These are phyloP conservation scores for Bolinopsis microptera DNA, from an alignment of 37 sponge, comb jelly and placozoan genomes.

Conservation along the genomic window DNA sequence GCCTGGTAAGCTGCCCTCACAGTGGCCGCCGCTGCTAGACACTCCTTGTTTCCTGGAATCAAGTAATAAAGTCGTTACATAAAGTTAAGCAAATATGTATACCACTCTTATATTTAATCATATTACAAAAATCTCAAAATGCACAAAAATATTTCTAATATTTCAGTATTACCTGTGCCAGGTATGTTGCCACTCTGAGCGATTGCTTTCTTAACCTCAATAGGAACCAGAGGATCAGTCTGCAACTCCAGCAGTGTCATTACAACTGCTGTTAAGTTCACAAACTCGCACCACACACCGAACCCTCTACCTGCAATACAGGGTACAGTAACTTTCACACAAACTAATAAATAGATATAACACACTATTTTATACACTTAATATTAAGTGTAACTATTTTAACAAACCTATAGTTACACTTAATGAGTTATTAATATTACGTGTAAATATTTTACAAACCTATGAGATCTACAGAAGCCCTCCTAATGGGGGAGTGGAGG, in stretches of 20 bases:
- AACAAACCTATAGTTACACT: not conserved
- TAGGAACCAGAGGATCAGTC: constrained; percentile 14
- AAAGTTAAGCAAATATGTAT: no score
- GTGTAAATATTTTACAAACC: not conserved
- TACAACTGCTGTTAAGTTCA: constrained; percentile 42
- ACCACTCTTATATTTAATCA: no score
- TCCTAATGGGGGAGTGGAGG: constrained; percentile 33
- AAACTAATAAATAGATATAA: no score
- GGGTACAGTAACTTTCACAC: no score
- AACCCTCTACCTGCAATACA: constrained; percentile 44
- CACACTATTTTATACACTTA: no score
- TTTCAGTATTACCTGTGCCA: not conserved
- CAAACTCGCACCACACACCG: constrained; percentile 15
- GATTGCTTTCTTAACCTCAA: constrained; percentile 51
- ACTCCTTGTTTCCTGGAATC: not conserved
- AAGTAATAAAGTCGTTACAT: not conserved
- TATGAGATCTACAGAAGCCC: constrained; percentile 43
- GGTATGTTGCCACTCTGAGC: constrained; percentile 64
- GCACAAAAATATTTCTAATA: no score
- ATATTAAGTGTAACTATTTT: not conserved
- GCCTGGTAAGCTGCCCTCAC: constrained; percentile 60
- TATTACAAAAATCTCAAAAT: no score
- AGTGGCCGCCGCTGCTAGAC: constrained; percentile 47
- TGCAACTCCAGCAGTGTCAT: constrained; percentile 40
- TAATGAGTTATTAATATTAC: not conserved